A percentile compares a stretch with the other conserved stretches of the same genome.
These are phyloP conservation scores for Corythornis vintsioides DNA, from an alignment of 2,113 vertebrate species.

Conservation along the genomic window DNA sequence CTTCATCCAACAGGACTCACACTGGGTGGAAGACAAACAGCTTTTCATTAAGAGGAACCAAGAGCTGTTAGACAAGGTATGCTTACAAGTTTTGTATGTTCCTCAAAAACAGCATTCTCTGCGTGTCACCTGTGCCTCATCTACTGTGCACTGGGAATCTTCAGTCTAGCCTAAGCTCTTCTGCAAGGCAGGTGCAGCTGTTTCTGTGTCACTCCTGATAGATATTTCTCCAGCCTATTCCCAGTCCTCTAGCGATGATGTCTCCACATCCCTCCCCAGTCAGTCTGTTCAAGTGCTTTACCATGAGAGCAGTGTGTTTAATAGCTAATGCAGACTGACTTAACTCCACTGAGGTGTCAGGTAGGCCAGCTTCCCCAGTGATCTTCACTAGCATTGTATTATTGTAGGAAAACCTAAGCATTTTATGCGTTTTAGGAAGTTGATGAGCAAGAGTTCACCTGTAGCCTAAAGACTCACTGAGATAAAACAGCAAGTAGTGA, in stretches of 20 bases:
- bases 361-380: neutral
- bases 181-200: neutral
- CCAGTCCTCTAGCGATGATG: neutral
- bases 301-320: neutral
- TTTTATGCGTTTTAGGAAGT: neutral
- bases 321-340: neutral
- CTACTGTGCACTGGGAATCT: neutral
- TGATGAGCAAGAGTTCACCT: neutral
- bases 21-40: conserved; percentile 99
- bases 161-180: neutral
- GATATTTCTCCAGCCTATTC: neutral
- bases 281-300: neutral
- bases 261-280: neutral
- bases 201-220: neutral
- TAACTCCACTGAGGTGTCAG: too few species aligned
- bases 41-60: conserved; percentile 95
- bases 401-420: neutral
- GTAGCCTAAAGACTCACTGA: neutral
- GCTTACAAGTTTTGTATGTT: neutral
- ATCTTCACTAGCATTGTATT: neutral
- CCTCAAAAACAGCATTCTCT: neutral
- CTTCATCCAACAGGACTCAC: conserved; percentile 89
- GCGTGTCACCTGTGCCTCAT: neutral
- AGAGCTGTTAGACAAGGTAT: conserved; percentile 95
- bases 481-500: neutral